Evolutionary conservation across 2,797 vertebrate genomes (phyloP), one percentile per base, ranked within the genome.

Genomic region (Crenuchus spilurus): DNA sequence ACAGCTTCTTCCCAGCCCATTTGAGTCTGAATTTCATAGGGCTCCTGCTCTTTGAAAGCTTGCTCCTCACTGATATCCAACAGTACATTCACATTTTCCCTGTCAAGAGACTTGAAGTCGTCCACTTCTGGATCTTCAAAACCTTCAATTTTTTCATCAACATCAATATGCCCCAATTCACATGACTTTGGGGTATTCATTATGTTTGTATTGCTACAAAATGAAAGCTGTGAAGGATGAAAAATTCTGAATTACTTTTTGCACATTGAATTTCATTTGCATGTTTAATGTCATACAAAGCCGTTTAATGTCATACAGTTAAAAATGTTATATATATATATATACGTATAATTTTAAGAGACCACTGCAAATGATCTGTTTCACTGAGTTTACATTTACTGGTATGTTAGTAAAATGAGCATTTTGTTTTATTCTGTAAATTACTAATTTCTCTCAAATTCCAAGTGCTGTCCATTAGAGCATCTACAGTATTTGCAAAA

Each of bases 1-100:
- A 97, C 95, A 37, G 93, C 93, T 69, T 95, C 92, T 58, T 95
- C 93, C 94, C 91, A 93, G 37, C 90, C 92, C n/a, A 86, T 83
- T 63, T 87, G 86, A 44, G 84, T 86, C 1, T 80, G 61, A 76
- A 74, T 83, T 58, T 92, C 87, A 0, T 74, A 33, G 0, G 82
- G 81, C 71, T 88, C 88, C 72, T 82, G 75, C 0, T 94, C 92
- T 44, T 85, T 85, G 42, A 85, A 70, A 20, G 80, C 63, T 0
- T 67, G 74, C 48, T 93, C 87, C 60, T 94, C 92, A 4, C 94
- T 96, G 62, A 94, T 76, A 3, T 87, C 84, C 9, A 95, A 80
- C 37, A 97, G 92, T 41, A 75, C 81, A 35, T 88, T 85, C 10
- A 92, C 86, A 44, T 84, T 76, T 57, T 76, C 81, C 75, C 85